phyloP scores from a whole-genome alignment of 2,888 invertebrate genomes.

The Euphydryas editha region DNA sequence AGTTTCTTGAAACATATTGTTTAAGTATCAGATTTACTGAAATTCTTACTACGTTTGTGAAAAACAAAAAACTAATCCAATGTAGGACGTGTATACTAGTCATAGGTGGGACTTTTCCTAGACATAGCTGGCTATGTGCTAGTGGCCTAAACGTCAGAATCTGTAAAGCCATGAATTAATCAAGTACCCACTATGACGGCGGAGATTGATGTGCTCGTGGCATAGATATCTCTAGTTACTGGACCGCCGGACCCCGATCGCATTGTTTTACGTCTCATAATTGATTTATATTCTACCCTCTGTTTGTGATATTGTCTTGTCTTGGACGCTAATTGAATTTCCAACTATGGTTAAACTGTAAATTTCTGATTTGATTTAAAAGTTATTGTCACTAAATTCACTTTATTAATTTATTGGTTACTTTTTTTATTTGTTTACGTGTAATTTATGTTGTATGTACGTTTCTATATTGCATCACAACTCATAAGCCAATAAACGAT shows the following conservation, averaged over 20 bases:
- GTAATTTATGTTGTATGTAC: no score
- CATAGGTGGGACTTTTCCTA: background rate
- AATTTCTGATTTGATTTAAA: background rate
- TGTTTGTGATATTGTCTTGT: slow-evolving; percentile 13
- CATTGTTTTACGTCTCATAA: slow-evolving; percentile 35
- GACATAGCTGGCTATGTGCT: slow-evolving; percentile 8
- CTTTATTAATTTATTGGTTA: background rate
- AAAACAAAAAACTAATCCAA: no score
- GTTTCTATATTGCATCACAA: no score
- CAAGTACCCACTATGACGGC: slow-evolving; percentile 65
- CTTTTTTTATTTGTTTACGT: no score
- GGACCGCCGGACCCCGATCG: slow-evolving; percentile 25
- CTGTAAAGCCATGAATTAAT: slow-evolving; percentile 62
- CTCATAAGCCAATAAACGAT: no score
- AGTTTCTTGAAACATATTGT: no score
- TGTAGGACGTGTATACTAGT: background rate
- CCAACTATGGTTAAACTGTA: background rate
- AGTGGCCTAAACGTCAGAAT: slow-evolving; percentile 12
- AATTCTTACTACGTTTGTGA: no score
- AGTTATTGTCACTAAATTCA: background rate
- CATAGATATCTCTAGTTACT: slow-evolving; percentile 25
- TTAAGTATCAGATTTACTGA: no score
- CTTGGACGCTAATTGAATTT: slow-evolving; percentile 10
- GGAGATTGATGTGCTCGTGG: slow-evolving; percentile 61
- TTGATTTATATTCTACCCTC: slow-evolving; percentile 31